Evolutionary conservation across 2,797 vertebrate genomes (phyloP).

Genomic region (Galago senegalensis): DNA sequence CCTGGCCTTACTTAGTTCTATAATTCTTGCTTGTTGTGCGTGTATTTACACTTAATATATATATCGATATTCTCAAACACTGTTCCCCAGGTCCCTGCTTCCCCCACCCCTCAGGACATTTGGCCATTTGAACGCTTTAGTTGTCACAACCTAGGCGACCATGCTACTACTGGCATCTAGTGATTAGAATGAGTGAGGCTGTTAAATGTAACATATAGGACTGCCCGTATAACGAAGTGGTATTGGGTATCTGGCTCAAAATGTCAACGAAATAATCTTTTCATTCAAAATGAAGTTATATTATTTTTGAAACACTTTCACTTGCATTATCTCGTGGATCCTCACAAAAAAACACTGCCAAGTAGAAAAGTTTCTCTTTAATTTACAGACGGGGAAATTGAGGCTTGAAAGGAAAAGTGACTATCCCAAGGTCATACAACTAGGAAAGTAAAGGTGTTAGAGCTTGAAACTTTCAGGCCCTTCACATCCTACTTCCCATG

Average conservation of each 20-base stretch:
- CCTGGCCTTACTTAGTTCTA: background rate
- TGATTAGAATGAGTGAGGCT: background rate
- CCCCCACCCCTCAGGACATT: no score
- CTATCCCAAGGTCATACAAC: background rate
- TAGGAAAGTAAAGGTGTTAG: background rate
- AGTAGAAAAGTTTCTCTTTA: background rate
- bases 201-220: background rate
- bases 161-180: background rate
- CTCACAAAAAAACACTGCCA: background rate
- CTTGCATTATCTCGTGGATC: background rate
- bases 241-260: background rate
- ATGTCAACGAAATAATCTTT: background rate
- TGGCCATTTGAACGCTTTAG: background rate
- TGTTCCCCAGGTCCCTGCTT: background rate
- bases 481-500: background rate
- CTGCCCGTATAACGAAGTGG: background rate
- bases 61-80: background rate
- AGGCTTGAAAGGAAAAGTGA: background rate
- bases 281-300: background rate
- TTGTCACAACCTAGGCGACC: background rate
- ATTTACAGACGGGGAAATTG: background rate
- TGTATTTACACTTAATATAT: background rate
- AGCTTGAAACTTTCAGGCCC: background rate
- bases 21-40: background rate
- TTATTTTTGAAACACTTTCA: background rate